A percentile compares a stretch with the other conserved stretches of the same genome.
Conservation (phyloP, 1,140 invertebrate genomes). For the Subanguina moxae region DNA sequence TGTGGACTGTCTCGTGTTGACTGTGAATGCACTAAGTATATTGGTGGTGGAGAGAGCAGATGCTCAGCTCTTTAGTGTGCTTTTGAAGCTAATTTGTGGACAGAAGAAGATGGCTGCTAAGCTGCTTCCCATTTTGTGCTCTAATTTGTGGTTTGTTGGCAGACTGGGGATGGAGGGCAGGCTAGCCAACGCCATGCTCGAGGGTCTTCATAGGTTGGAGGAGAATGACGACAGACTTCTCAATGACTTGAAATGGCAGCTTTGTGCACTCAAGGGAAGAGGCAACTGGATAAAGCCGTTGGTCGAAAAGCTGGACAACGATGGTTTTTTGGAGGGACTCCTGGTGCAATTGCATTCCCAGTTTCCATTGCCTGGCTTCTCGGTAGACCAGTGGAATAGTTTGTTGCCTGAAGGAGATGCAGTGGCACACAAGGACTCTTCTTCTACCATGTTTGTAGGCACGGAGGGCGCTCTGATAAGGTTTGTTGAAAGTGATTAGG, state of each 20-base stretch:
- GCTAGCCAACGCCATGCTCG: constrained; percentile 25
- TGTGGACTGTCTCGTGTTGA: constrained; percentile 33
- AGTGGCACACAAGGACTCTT: background rate
- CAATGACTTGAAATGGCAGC: constrained; percentile 54
- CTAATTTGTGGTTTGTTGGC: constrained; percentile 30
- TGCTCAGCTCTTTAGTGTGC: constrained; percentile 24
- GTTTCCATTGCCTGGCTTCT: constrained; percentile 52
- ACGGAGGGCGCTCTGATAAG: constrained; percentile 37
- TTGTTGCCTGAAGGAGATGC: constrained; percentile 1
- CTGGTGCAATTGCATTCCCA: constrained; percentile 37
- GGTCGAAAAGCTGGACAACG: constrained; percentile 14
- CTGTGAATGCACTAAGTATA: constrained; percentile 49
- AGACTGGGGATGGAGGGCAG: constrained; percentile 33
- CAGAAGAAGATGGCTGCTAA: constrained; percentile 8
- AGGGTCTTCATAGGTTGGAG: background rate
- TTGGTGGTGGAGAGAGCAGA: constrained; percentile 50
- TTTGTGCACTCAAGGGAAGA: constrained; percentile 27
- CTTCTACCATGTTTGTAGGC: constrained; percentile 18
- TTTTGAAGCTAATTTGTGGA: constrained; percentile 16
- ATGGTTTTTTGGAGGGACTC: constrained; percentile 47
- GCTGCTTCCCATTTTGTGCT: constrained; percentile 32
- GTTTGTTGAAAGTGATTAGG: constrained; percentile 28
- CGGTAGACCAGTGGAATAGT: constrained; percentile 52
- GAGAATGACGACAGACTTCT: constrained; percentile 7
- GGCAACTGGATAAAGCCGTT: constrained; percentile 20